phyloP scores from a whole-genome alignment of 2,888 invertebrate genomes.

The Invenusta paracnida region DNA sequence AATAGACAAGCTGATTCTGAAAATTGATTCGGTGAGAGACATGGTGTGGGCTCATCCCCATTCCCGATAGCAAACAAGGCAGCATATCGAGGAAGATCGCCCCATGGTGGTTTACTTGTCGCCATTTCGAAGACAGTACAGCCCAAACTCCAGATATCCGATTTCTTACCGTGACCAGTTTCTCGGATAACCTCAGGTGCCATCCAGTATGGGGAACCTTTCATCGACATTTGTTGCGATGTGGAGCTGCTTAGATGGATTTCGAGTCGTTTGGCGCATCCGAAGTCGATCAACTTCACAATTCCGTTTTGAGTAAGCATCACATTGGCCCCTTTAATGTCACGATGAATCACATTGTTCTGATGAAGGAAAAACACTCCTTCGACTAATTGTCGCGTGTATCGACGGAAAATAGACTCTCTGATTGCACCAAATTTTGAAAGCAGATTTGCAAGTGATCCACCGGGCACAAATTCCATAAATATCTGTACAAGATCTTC shows the following conservation, averaged over 20 bases:
- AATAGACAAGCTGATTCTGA: conserved; percentile 55
- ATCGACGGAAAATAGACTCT: conserved; percentile 58
- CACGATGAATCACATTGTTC: conserved; percentile 60
- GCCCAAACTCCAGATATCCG: conserved; percentile 61
- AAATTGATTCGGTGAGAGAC: conserved; percentile 53
- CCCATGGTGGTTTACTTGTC: conserved; percentile 60
- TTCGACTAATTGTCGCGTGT: conserved; percentile 60
- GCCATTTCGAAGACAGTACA: conserved; percentile 61
- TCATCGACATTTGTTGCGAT: conserved; percentile 40
- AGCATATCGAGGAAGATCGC: conserved; percentile 59
- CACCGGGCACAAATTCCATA: conserved; percentile 61
- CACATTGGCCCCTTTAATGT: conserved; percentile 61
- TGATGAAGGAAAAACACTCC: conserved; percentile 59
- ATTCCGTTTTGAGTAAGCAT: conserved; percentile 60
- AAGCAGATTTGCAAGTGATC: conserved; percentile 58
- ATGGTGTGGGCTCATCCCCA: conserved; percentile 51
- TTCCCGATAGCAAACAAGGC: conserved; percentile 61
- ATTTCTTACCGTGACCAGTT: conserved; percentile 59
- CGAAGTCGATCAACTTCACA: conserved; percentile 61
- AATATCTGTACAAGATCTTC: conserved; percentile 58
- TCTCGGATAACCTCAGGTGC: conserved; percentile 61
- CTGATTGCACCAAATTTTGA: conserved; percentile 59
- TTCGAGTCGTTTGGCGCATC: conserved; percentile 59
- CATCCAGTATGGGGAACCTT: conserved; percentile 61
- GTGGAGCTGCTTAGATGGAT: neutral